A percentile compares a stretch with the other conserved stretches of the same genome.
phyloP scores from a whole-genome alignment of 2,888 invertebrate genomes.

The Amblyjoppa proteus region DNA sequence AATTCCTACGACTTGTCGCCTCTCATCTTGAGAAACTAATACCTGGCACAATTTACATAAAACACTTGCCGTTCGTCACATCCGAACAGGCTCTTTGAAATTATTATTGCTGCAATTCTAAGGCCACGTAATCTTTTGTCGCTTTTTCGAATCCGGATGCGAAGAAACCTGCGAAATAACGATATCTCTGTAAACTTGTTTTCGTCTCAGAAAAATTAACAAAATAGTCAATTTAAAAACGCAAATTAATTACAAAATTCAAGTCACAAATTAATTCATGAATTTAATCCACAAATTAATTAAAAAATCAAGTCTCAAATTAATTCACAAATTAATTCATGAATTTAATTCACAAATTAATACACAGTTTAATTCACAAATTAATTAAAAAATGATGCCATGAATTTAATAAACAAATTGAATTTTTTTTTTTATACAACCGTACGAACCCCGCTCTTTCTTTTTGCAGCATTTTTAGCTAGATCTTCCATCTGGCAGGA shows the following conservation, averaged over 20 bases:
- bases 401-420: neutral
- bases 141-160: slow-evolving; percentile 67
- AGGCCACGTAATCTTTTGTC: slow-evolving; percentile 76
- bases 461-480: slow-evolving; percentile 48
- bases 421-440: neutral
- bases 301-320: neutral
- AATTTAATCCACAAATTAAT: no score
- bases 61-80: slow-evolving; percentile 23
- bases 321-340: neutral
- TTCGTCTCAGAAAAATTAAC: neutral
- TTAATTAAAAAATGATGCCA: neutral
- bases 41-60: slow-evolving; percentile 37
- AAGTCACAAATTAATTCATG: neutral
- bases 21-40: slow-evolving; percentile 24
- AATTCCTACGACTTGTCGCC: neutral
- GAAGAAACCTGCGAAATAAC: slow-evolving; percentile 67
- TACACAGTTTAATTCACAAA: neutral
- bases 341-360: neutral
- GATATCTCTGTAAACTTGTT: no score
- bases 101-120: slow-evolving; percentile 44
- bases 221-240: neutral
- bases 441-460: slow-evolving; percentile 59
- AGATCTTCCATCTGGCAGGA: slow-evolving; percentile 23
- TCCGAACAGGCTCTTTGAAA: slow-evolving; percentile 4
- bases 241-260: no score